Evolutionary conservation across 2,797 vertebrate species (phyloP), one percentile per base, ranked within the genome.

Genomic region (Jordanella pulchra): DNA sequence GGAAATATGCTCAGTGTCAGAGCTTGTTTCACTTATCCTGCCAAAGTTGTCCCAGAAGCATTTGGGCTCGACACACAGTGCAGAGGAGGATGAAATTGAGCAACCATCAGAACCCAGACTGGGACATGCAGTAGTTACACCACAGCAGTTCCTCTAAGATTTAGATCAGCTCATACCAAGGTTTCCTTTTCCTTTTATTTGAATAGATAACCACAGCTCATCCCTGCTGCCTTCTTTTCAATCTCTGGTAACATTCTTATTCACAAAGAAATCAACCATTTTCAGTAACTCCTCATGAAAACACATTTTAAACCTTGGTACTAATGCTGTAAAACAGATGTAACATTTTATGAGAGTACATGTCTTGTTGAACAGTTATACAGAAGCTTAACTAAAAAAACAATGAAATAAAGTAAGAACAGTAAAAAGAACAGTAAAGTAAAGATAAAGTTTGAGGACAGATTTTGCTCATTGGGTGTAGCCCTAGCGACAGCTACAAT

Each of bases 1-100:
- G 81, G 64, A 86, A 89, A 85, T 88, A 86, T 86, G 81, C 72
- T 84, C 25, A 3, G 23, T 84, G 82, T 89, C 86, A 81, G 78
- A 84, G 83, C 73, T 80, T 84, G 87, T 90, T 84, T 81, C 42
- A 11, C 79, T 84, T 81, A 81, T 87, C 80, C 81, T 72, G 78
- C 68, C 82, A 64, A 87, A 92, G 77, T 82, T 80, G 73, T 90
- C 85, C 77, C 78, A 76, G 84, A 72, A 47, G 72, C 77, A 84
- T 80, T 83, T 71, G 74, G 67, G 67, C 54, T 71, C 1, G 28
- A 50, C 54, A 79, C 69, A 15, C 60, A 65, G 70, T 79, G 73
- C 71, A 79, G 69, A 84, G 68, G 54, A 48, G 3, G 82, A 68
- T 77, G 81, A 86, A 85, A 81, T 70, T 47, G 82, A 85, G 75